Evolutionary conservation across 2,888 invertebrate species (phyloP).

Genomic region (Leptarthrus brevirostris): DNA sequence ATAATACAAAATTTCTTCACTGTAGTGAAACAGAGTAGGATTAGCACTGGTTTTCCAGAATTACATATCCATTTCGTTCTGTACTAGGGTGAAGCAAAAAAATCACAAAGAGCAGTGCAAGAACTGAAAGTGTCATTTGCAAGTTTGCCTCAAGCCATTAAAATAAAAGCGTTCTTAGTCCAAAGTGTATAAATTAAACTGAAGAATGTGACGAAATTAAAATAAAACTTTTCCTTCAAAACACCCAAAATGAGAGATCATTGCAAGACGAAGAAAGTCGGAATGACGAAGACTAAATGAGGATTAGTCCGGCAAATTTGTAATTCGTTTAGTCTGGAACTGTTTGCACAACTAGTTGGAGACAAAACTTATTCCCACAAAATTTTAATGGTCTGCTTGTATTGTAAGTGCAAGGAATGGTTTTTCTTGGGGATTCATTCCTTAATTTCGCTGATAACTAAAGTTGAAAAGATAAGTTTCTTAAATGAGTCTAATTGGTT

Average conservation of each 20-base stretch:
- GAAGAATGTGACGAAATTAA: conserved; percentile 27
- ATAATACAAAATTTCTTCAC: conserved; percentile 49
- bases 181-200: not conserved
- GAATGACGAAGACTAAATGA: not conserved
- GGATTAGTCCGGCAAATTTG: not conserved
- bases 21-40: conserved; percentile 43
- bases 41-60: conserved; percentile 4
- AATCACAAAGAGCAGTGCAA: not conserved
- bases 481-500: no score
- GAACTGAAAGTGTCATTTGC: not conserved
- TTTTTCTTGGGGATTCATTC: no score
- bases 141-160: not conserved
- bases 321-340: not conserved
- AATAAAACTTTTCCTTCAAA: not conserved
- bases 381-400: no score
- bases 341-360: no score
- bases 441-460: no score
- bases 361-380: no score
- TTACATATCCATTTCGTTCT: not conserved
- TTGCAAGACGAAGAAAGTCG: not conserved
- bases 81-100: not conserved
- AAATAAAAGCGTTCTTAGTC: not conserved
- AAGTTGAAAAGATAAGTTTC: no score
- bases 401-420: no score
- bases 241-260: not conserved